Conservation (phyloP, 2,797 vertebrate genomes). For the Syncerus caffer region DNA sequence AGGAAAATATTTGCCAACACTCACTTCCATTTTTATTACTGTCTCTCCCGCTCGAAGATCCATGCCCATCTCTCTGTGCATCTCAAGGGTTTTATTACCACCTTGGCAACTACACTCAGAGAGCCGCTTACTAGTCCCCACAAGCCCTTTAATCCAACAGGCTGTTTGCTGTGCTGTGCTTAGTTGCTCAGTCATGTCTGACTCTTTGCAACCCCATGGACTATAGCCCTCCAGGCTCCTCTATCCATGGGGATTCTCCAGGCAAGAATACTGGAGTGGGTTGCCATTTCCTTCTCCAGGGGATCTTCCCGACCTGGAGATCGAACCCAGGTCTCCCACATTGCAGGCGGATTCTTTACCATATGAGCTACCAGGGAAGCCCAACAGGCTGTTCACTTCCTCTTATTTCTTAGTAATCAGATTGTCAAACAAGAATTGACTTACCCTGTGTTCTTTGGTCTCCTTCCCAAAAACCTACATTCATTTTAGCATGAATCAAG, state of each 20-base stretch:
- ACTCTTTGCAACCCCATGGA: neutral
- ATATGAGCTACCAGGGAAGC: neutral
- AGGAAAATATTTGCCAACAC: neutral
- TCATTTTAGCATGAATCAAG: neutral
- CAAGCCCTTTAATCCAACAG: neutral
- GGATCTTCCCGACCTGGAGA: neutral
- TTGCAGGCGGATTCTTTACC: neutral
- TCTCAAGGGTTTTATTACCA: neutral
- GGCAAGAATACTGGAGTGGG: neutral
- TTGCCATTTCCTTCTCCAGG: neutral
- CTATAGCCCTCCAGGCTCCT: neutral
- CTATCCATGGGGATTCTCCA: neutral
- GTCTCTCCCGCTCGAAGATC: neutral
- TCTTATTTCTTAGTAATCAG: neutral
- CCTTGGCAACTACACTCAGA: neutral
- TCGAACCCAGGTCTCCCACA: neutral
- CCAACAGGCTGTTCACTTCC: neutral
- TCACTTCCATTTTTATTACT: neutral
- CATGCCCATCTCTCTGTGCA: neutral
- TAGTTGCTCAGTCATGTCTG: neutral
- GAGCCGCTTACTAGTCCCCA: neutral
- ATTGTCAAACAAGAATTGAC: neutral
- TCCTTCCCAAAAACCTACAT: neutral
- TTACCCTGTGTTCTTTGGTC: neutral
- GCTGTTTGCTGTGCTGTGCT: neutral